Evolutionary conservation across 2,888 invertebrate genomes (phyloP), one percentile per base, ranked within the genome.

Genomic region (Oeneis ivallda): DNA sequence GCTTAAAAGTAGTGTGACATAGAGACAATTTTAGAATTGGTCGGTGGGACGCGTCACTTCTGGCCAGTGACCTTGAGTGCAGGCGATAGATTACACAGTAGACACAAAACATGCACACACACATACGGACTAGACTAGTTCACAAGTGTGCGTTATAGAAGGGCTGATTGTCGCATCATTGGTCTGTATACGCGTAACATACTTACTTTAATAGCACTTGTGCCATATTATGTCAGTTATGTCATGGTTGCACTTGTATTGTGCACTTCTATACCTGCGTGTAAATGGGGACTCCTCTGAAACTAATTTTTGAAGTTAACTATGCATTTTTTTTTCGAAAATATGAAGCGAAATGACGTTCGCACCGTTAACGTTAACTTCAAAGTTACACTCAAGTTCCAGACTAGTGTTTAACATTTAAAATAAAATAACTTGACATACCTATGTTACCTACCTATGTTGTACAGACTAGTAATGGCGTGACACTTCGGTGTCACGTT

Each of bases 41-140:
- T 83, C 81, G 83, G 78, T 79, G 80, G 78, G 83, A 79, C 80
- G 83, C 78, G 76, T 74, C 75, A 77, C 70, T 73, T 73, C 81
- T 89, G 89, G 89, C 78, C 89, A 89, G 89, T 90, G 87, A 87
- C 90, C 89, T 90, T 81, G 81, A 79, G 73, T 73, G 75, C 73
- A 73, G 85, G 86, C 86, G 86, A 79, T 83, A 85, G 82, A 84
- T 84, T 83, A 82, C 78, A 80, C 76, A 74, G 81, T 83, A 82
- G 78, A 80, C 76, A 74, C 81, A 77, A 65, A 65, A 64, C 74
- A 79, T 77, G 71, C 65, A 69, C 67, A 62, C 64, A 66, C 11
- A 39, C 47, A 53, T 70, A 71, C 73, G 66, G n/a, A n/a, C n/a
- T n/a, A 57, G 19, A 64, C 62, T 58, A 58, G 65, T 65, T 62